Base-by-base conservation (phyloP, 2,113 vertebrate genomes). In the Varanus komodoensis region DNA sequence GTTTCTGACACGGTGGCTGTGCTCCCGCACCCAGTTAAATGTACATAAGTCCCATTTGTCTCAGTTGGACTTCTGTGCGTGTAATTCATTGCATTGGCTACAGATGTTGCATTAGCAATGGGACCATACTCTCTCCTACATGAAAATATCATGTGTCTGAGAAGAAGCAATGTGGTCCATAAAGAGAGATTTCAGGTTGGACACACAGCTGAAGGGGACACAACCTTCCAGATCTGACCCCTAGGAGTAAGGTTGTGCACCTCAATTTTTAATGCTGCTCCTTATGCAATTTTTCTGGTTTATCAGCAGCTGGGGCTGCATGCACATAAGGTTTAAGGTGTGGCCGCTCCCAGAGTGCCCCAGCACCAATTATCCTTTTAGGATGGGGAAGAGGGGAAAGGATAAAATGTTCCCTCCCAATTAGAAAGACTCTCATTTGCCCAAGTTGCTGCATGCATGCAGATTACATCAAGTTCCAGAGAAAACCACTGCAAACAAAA, bases 1-100 rank as follows among this genome's bases (percentile, higher is more conserved):
- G 82, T 79, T 79, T 84, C 89, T 85, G 89, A 79, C 89, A 89
- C 82, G 69, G 74, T 54, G 86, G 80, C 68, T 74, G 69, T 3
- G 73, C 48, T 89, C 75, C 64, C 68, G 73, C 61, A 89, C 74
- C 48, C 82, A 38, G 61, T 85, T 85, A 89, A 85, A 85, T 84
- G 83, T 14, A 32, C 61, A 34, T 85, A 77, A 89, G 61, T 78
- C 23, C 73, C 61, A 79, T 89, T 89, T 84, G 64, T 85, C 89
- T 89, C 73, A 77, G 73, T 34, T 67, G 74, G 61, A 78, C 82
- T 54, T 89, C 34, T 52, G 64, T 50, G n/a, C 64, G 69, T 21
- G 61, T 69, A 85, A 89, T 84, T 89, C 89, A 85, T 14, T 79
- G 73, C 74, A 69, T 44, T 61, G 32, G 48, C 48, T 29, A 52